Base-by-base conservation (phyloP, 2,113 vertebrate species). In the Triplophysa dalaica region DNA sequence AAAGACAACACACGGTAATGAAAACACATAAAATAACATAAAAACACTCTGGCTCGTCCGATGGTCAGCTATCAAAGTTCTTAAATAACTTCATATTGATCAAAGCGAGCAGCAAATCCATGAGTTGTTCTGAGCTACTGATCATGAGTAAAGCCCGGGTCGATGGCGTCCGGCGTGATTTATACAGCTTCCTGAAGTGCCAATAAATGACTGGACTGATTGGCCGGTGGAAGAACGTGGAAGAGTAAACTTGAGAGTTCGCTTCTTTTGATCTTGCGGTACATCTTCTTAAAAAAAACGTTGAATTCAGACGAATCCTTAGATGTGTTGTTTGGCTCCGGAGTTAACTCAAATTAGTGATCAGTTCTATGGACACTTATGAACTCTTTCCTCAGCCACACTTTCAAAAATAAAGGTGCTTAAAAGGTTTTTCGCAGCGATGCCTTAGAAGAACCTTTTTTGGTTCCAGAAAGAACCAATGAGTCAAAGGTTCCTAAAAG, bases 51-150 rank as follows among this genome's bases (percentile, higher is more conserved):
- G 38, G 54, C 60, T 82, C 48, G 33, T 61, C 83, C 79, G 65
- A 88, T 70, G 84, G 82, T 87, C 21, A 58, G 75, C 79, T 84
- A 83, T 91, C 88, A 89, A 87, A 87, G 87, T 89, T 84, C 86
- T 86, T 89, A 90, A 91, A 89, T 90, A 90, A 92, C 87, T 91
- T 89, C 84, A 80, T 90, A 92, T 91, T 90, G 90, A 92, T 92
- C 90, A 92, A 92, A 89, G 88, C 86, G 82, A 90, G 87, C 92
- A 91, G 91, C 89, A 91, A 91, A 91, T 92, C 90, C 85, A 91
- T 91, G 89, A 89, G 91, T 89, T 91, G 90, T 91, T 93, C 88
- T 87, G 89, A 89, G 90, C 89, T 85, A 86, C 87, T 88, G 89
- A 90, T 92, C 87, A 89, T 88, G 90, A 90, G 86, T 86, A 88